Base-by-base conservation (phyloP, 2,113 vertebrate species). In the Hymenochirus boettgeri region DNA sequence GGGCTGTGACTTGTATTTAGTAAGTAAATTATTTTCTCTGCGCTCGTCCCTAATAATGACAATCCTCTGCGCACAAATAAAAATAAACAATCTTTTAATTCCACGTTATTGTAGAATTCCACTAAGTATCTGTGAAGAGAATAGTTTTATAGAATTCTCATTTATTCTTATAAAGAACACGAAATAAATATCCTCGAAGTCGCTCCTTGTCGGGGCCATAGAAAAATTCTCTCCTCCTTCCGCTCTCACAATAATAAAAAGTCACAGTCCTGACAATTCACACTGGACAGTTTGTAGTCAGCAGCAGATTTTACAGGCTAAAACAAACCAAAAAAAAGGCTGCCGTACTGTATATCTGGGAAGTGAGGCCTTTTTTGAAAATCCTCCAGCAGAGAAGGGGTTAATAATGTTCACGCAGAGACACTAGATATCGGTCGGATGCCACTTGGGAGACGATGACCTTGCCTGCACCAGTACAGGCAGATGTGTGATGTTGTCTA, bases 401-500 rank as follows among this genome's bases (percentile, higher is more conserved):
- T 48, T 48, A 48, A 5, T 47, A 22, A 13, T 22, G 21, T 48
- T 11, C 21, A 48, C 2, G 8, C 18, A 48, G 8, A 48, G 46
- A 10, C 21, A 10, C 5, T 47, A 19, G 45, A 5, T 21, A 6
- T 21, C 29, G 13, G 19, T 35, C 13, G 19, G 18, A 57, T 15
- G 15, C 29, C 31, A 31, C 31, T 31, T 19, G 10, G 2, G 54
- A 37, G 54, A 18, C 2, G 11, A 7, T 57, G 54, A 29, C 27
- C 27, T 21, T 21, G 29, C n/a, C 27, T 29, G 17, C n/a, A 21
- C 25, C 25, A 54, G 6, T 31, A 17, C 52, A 15, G 27, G 26
- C 54, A 57, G 54, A 57, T 57, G 54, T 57, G 29, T 57, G 21
- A 33, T 57, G 19, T 35, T 35, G 54, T 57, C 54, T 57, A 3